phyloP scores from a whole-genome alignment of 2,797 vertebrate species.

The Parauchenoglanis ngamensis region DNA sequence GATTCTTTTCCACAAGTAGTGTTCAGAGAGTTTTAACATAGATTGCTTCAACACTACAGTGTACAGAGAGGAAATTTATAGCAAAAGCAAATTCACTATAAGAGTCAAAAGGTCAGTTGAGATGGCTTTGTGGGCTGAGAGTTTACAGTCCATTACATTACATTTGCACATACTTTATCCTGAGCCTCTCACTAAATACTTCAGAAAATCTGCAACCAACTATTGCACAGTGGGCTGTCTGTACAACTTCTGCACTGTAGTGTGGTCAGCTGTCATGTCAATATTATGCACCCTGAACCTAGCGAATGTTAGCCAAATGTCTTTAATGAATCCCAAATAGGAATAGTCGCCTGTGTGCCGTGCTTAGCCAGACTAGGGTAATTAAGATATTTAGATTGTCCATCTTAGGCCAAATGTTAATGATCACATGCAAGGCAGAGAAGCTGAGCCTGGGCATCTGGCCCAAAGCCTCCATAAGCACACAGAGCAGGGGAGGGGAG shows the following conservation, averaged over 20 bases:
- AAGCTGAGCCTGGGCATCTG: slow-evolving; percentile 41
- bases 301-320: background rate
- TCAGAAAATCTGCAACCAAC: background rate
- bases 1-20: background rate
- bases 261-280: background rate
- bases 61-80: background rate
- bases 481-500: slow-evolving; percentile 27
- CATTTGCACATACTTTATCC: background rate
- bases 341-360: background rate
- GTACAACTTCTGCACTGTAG: background rate
- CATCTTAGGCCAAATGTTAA: slow-evolving; percentile 40
- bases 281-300: background rate
- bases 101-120: background rate
- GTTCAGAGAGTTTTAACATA: background rate
- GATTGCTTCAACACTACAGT: background rate
- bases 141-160: background rate
- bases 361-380: slow-evolving; percentile 17
- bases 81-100: background rate
- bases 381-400: slow-evolving; percentile 47
- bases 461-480: slow-evolving; percentile 48
- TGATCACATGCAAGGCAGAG: slow-evolving; percentile 31
- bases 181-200: slow-evolving; percentile 1
- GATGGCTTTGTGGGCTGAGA: background rate
- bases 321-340: slow-evolving; percentile 12
- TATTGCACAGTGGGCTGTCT: too few species aligned